Conservation (phyloP, 2,113 vertebrate genomes). For the Pachypanchax playfairii region DNA sequence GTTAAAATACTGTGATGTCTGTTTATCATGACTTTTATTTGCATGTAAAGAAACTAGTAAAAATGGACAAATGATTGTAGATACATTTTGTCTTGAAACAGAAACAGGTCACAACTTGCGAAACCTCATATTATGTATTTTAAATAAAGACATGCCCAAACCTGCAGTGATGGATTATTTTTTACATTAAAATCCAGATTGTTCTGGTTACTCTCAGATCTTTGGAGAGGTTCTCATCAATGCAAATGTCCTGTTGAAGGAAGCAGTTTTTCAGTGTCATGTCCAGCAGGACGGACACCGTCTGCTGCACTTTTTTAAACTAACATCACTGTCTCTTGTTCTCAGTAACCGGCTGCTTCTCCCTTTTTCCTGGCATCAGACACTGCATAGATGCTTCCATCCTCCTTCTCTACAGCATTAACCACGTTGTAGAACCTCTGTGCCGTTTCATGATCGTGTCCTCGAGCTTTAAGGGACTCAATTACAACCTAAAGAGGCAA, state of each 20-base stretch:
- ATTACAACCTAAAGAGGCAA: slow-evolving; percentile 70
- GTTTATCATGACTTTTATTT: no score
- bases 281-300: slow-evolving; percentile 13
- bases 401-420: slow-evolving; percentile 83
- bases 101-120: neutral
- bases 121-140: neutral
- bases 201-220: neutral
- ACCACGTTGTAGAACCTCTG: slow-evolving; percentile 77
- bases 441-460: slow-evolving; percentile 59
- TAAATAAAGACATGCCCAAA: neutral
- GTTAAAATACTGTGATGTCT: no score
- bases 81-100: slow-evolving; percentile 6
- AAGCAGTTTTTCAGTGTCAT: neutral
- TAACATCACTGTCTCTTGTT: neutral
- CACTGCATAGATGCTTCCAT: slow-evolving; percentile 79
- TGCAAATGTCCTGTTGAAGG: slow-evolving; percentile 1
- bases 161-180: neutral
- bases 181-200: neutral
- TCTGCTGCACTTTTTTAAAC: slow-evolving; percentile 17
- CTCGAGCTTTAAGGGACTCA: slow-evolving; percentile 63
- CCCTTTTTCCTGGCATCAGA: slow-evolving; percentile 87
- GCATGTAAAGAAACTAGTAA: neutral
- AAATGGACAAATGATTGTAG: no score
- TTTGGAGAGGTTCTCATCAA: neutral
- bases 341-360: slow-evolving; percentile 85